phyloP scores from a whole-genome alignment of 2,113 vertebrate species.

The Microcebus jonahi region DNA sequence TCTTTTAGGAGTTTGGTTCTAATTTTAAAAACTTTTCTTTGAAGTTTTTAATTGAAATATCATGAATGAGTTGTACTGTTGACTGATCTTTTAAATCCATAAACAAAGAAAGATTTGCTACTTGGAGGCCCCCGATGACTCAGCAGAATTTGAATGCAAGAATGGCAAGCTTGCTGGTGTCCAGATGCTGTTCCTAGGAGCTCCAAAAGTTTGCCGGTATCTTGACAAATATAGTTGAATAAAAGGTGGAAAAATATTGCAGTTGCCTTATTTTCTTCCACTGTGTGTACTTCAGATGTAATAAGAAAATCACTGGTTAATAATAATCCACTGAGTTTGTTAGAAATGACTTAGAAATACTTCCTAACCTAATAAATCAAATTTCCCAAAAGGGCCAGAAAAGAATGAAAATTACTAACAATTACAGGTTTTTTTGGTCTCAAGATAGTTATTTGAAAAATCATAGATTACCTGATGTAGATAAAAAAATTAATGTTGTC shows the following conservation, averaged over 20 bases:
- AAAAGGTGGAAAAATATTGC: conserved; percentile 27
- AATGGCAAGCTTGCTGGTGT: background rate
- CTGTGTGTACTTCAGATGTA: background rate
- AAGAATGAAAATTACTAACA: background rate
- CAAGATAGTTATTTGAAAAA: background rate
- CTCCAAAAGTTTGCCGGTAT: background rate
- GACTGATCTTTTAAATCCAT: background rate
- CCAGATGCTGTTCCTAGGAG: background rate
- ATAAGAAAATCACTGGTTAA: background rate
- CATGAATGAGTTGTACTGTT: conserved; percentile 25
- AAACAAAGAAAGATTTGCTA: background rate
- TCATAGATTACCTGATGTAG: background rate
- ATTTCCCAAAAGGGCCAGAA: background rate
- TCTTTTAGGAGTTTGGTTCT: background rate
- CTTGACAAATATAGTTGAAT: background rate
- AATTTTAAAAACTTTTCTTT: background rate
- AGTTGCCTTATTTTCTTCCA: conserved; percentile 26
- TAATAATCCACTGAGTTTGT: background rate
- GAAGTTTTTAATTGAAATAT: conserved; percentile 40
- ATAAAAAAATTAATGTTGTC: background rate
- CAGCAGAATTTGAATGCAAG: background rate
- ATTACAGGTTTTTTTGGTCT: background rate
- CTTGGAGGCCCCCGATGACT: conserved; percentile 26
- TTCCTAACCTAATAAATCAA: background rate
- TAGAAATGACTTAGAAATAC: background rate